phyloP scores from a whole-genome alignment of 2,113 vertebrate genomes.

The Connochaetes taurinus region DNA sequence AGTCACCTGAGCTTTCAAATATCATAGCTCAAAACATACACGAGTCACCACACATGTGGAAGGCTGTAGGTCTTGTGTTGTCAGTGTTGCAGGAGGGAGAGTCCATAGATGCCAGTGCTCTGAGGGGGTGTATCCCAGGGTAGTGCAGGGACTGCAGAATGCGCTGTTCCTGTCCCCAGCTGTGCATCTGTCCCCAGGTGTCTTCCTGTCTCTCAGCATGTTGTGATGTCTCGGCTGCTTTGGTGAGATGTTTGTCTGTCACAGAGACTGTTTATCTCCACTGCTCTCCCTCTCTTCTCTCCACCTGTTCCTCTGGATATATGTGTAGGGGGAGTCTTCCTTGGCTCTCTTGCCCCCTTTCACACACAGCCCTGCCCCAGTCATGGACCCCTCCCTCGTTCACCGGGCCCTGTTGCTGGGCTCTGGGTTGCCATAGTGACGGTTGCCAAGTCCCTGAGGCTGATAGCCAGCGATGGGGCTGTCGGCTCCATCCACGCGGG shows the following conservation, averaged over 20 bases:
- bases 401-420: slow-evolving; percentile 73
- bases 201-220: slow-evolving; percentile 64
- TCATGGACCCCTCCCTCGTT: slow-evolving; percentile 68
- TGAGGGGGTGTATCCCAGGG: slow-evolving; percentile 23
- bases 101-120: background rate
- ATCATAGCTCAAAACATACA: background rate
- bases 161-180: slow-evolving; percentile 30
- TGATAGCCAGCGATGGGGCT: slow-evolving; percentile 77
- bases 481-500: slow-evolving; percentile 72
- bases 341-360: slow-evolving; percentile 42
- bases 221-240: slow-evolving; percentile 43
- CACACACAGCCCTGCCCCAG: slow-evolving; percentile 38
- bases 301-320: slow-evolving; percentile 54
- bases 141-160: background rate
- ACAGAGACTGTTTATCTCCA: slow-evolving; percentile 14
- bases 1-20: slow-evolving; percentile 31
- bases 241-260: slow-evolving; percentile 48
- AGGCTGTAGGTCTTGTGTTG: background rate
- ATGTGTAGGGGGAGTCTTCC: background rate
- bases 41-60: background rate
- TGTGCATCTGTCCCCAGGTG: slow-evolving; percentile 66
- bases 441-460: slow-evolving; percentile 78
- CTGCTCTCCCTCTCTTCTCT: slow-evolving; percentile 28
- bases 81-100: background rate
- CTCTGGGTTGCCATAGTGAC: slow-evolving; percentile 76